phyloP scores from a whole-genome alignment of 2,113 vertebrate genomes.

The Hemiscyllium ocellatum region DNA sequence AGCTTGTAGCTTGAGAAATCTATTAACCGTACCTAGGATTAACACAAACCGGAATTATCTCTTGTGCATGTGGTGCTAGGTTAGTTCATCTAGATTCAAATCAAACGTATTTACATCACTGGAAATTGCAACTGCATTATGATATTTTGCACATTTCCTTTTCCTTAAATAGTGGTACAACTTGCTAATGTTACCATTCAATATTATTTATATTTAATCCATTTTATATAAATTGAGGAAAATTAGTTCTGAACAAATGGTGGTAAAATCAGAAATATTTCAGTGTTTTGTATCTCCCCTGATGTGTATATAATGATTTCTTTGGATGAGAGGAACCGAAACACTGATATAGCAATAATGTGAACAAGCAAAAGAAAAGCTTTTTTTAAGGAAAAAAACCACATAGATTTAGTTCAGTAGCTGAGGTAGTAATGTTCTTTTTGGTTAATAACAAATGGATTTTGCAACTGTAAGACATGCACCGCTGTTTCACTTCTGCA shows the following conservation, averaged over 20 bases:
- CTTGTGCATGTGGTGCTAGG: slow-evolving; percentile 14
- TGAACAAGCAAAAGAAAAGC: background rate
- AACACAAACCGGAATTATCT: background rate
- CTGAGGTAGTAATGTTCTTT: background rate
- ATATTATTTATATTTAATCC: slow-evolving; percentile 35
- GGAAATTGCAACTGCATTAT: slow-evolving; percentile 1
- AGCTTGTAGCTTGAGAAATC: background rate
- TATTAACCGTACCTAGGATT: background rate
- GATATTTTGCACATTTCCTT: slow-evolving; percentile 34
- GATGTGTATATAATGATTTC: slow-evolving; percentile 30
- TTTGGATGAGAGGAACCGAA: slow-evolving; percentile 1
- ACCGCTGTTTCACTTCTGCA: background rate
- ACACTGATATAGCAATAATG: slow-evolving; percentile 36
- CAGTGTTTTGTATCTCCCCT: slow-evolving; percentile 9
- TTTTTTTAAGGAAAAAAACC: background rate
- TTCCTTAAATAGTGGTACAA: slow-evolving; percentile 2
- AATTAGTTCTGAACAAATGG: background rate
- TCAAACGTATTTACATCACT: background rate
- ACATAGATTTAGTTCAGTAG: background rate
- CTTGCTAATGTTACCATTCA: background rate
- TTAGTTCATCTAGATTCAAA: background rate
- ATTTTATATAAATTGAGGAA: background rate
- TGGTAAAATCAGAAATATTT: background rate
- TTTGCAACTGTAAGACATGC: background rate
- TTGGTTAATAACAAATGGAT: background rate